A percentile compares a stretch with the other conserved stretches of the same genome.
phyloP scores from a whole-genome alignment of 2,113 vertebrate genomes.

The Rhinolophus ferrumequinum region DNA sequence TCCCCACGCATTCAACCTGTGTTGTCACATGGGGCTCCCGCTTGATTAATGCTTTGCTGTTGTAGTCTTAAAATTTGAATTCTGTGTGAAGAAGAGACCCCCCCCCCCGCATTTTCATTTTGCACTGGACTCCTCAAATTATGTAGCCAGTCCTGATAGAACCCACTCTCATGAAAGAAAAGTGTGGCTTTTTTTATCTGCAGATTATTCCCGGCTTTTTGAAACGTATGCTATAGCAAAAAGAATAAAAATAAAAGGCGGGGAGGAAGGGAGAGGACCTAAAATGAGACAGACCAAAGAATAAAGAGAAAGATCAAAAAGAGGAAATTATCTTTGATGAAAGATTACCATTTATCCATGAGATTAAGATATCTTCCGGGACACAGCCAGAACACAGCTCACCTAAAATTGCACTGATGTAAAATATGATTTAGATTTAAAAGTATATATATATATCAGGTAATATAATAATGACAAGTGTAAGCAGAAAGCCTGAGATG shows the following conservation, averaged over 20 bases:
- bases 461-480: background rate
- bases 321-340: conserved; percentile 40
- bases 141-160: background rate
- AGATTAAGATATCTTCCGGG: conserved; percentile 39
- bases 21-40: rapidly evolving
- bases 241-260: background rate
- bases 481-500: conserved; percentile 17
- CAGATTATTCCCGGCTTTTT: background rate
- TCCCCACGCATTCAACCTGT: rapidly evolving
- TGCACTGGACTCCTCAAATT: background rate
- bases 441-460: background rate
- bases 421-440: conserved; percentile 37
- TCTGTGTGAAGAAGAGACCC: background rate
- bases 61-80: background rate
- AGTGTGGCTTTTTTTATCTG: background rate
- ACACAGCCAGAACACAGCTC: background rate
- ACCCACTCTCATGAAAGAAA: background rate
- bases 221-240: background rate
- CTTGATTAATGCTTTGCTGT: background rate
- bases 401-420: conserved; percentile 6
- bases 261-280: background rate
- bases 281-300: background rate
- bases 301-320: conserved; percentile 35
- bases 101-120: background rate
- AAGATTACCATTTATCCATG: conserved; percentile 9